Percentiles rank a stretch among this genome's conserved stretches.
Conservation (phyloP, 2,113 vertebrate species). For the Motacilla tschutschensis region DNA sequence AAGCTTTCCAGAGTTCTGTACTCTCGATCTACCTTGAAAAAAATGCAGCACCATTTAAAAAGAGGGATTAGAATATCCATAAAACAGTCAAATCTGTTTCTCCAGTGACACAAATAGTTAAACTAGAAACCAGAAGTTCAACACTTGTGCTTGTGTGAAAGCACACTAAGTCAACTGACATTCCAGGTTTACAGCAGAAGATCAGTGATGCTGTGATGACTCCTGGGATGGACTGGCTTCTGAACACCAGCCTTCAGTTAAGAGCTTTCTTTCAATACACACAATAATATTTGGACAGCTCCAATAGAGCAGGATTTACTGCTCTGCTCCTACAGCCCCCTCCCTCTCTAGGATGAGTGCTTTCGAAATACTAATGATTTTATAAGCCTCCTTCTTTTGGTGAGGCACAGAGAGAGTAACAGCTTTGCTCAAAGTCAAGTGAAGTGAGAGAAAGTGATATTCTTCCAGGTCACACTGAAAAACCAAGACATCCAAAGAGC, state of each 20-base stretch:
- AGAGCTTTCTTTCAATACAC: constrained; percentile 37
- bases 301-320: constrained; percentile 32
- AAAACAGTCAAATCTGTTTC: not conserved
- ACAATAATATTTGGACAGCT: constrained; percentile 59
- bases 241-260: constrained; percentile 18
- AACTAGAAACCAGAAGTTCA: not conserved
- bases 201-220: not conserved
- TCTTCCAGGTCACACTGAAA: not conserved
- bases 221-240: not conserved
- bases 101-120: not conserved
- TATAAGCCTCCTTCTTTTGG: constrained; percentile 24
- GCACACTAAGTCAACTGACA: not conserved
- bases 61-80: not conserved
- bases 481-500: not conserved
- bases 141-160: not conserved
- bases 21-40: not conserved
- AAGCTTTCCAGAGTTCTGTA: not conserved
- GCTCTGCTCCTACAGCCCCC: not conserved
- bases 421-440: not conserved
- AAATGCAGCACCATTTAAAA: not conserved
- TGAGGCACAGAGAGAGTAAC: constrained; percentile 16
- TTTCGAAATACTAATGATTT: constrained; percentile 10
- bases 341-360: not conserved
- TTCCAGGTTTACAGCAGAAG: not conserved
- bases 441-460: not conserved